Evolutionary conservation across 2,888 invertebrate genomes (phyloP), one percentile per base, ranked within the genome.

Genomic region (Neocrepidodera transversa): DNA sequence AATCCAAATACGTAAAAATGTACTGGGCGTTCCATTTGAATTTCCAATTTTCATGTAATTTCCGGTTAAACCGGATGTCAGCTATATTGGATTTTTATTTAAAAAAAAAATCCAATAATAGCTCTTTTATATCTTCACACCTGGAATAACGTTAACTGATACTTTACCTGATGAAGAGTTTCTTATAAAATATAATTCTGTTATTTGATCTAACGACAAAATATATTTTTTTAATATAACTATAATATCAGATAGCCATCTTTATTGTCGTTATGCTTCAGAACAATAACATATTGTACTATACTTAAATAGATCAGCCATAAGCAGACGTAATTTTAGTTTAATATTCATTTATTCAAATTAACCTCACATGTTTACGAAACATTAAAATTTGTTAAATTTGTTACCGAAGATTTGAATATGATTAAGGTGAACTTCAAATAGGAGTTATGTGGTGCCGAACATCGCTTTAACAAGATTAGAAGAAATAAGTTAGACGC

Each of bases 321-420:
- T 10, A 40, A 16, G 18, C 13, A 16, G 6, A 28, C 10, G 28
- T 28, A 28, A 10, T 28, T 40, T 40, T 18, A 5, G 18, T 40
- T 40, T 40, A 40, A 40, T 40, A 40, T 40, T 40, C 40, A 40
- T 40, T 40, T 40, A 40, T 40, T 40, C 40, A 40, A 40, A 40
- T 40, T 18, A 16, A 40, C 40, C 40, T 40, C 40, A 40, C 40
- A 40, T 40, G 40, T 40, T 40, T 40, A 40, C 40, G 40, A 40
- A 40, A 40, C 40, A 40, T 40, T 40, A 40, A 16, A 16, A 40
- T 40, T 40, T 40, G 40, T 40, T 40, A 16, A 40, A 40, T 40
- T 40, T 40, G 40, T 40, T 16, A 40, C 40, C 7, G 40, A 40
- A 18, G 40, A 40, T 40, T 40, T 28, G 10, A 28, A 28, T 28